These are phyloP conservation scores for Brachionus calyciflorus DNA, from an alignment of 1,140 invertebrate genomes.

Conservation along the genomic window DNA sequence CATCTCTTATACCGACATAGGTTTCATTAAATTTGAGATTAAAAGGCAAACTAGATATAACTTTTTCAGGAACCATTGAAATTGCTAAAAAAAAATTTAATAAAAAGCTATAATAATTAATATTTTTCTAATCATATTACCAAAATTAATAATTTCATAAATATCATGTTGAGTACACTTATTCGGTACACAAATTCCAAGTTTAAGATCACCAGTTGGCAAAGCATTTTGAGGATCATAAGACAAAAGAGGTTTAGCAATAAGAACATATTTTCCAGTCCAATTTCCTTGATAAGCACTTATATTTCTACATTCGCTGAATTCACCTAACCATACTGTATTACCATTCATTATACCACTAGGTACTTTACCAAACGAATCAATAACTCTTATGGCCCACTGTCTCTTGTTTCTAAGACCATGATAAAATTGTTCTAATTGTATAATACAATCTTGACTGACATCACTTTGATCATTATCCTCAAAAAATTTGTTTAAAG, in stretches of 20 bases:
- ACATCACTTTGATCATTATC: neutral
- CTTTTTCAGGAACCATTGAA: neutral
- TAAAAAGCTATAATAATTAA: neutral
- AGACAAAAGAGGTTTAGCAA: neutral
- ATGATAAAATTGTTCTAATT: neutral
- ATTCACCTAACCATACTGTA: conserved; percentile 54
- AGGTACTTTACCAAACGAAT: conserved; percentile 54
- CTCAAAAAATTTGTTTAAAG: neutral
- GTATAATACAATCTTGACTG: neutral
- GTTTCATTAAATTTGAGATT: neutral
- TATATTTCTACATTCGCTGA: conserved; percentile 53
- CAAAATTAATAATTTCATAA: conserved; percentile 16
- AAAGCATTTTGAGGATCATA: conserved; percentile 38
- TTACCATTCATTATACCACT: conserved; percentile 55
- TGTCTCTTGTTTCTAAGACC: neutral
- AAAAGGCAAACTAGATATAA: neutral
- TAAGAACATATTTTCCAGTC: neutral
- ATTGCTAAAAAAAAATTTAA: neutral
- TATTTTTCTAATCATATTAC: neutral
- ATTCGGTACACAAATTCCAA: conserved; percentile 48
- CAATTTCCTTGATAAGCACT: conserved; percentile 13
- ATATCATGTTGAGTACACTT: conserved; percentile 9
- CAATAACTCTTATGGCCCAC: conserved; percentile 51
- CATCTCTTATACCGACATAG: neutral
- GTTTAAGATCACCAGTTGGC: conserved; percentile 48